Percentiles rank a stretch among this genome's conserved stretches.
Conservation (phyloP, 2,797 vertebrate species). For the Clarias laeviceps region DNA sequence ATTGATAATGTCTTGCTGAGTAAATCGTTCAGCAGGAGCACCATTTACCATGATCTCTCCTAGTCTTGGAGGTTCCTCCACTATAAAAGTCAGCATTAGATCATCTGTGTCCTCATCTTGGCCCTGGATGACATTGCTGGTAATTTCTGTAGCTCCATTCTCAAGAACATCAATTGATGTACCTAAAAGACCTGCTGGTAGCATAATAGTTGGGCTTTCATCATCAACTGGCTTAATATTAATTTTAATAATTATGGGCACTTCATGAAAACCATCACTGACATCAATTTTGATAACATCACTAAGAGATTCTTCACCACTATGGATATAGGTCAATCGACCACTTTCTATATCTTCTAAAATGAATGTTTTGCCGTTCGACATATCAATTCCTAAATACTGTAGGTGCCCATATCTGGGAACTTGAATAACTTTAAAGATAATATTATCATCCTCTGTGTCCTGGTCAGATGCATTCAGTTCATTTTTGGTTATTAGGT, state of each 20-base stretch:
- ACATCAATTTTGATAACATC: constrained; percentile 81
- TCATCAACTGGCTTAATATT: constrained; percentile 79
- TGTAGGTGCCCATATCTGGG: constrained; percentile 76
- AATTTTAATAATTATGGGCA: constrained; percentile 80
- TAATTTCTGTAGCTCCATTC: constrained; percentile 82
- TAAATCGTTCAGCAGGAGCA: constrained; percentile 77
- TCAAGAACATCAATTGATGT: constrained; percentile 83
- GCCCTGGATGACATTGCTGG: constrained; percentile 79
- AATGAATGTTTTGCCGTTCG: constrained; percentile 79
- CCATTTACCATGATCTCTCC: constrained; percentile 82
- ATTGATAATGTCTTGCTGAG: constrained; percentile 83
- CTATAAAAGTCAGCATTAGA: constrained; percentile 81
- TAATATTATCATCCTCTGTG: constrained; percentile 79
- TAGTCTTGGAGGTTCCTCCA: constrained; percentile 80
- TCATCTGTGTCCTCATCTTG: constrained; percentile 81
- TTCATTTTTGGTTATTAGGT: constrained; percentile 79
- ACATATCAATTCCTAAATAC: constrained; percentile 77
- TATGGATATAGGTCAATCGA: constrained; percentile 78
- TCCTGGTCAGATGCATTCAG: constrained; percentile 82
- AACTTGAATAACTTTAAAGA: constrained; percentile 78
- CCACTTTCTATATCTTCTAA: constrained; percentile 78
- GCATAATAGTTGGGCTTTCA: constrained; percentile 75
- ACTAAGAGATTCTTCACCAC: constrained; percentile 73
- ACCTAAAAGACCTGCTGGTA: constrained; percentile 73
- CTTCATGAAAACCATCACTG: constrained; percentile 81